These are phyloP conservation scores for Rhinoptilus africanus DNA, from an alignment of 2,113 vertebrate genomes.

Conservation along the genomic window DNA sequence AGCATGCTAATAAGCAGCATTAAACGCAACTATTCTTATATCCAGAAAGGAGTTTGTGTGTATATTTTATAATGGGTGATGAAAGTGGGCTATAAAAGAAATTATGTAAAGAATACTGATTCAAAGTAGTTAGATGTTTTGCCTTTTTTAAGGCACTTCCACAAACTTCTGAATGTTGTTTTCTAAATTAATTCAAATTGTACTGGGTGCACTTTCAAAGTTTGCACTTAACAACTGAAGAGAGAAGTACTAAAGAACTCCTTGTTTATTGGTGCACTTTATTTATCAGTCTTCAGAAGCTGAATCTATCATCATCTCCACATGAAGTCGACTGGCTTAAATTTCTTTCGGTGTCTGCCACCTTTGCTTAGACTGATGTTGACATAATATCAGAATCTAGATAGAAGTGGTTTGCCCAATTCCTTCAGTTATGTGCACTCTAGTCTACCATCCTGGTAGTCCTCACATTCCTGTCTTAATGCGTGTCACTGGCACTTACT, in stretches of 20 bases:
- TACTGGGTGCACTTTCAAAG: background rate
- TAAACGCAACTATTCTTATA: slow-evolving; percentile 15
- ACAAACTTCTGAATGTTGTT: background rate
- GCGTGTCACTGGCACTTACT: background rate
- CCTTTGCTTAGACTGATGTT: background rate
- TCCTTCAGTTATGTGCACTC: background rate
- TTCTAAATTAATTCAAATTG: background rate
- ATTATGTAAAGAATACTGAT: background rate
- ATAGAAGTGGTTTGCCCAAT: background rate
- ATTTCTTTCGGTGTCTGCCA: background rate
- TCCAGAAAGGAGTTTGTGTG: background rate
- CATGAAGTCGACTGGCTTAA: background rate
- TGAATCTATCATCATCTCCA: background rate
- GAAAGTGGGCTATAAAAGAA: background rate
- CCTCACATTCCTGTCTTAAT: background rate
- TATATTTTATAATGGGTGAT: slow-evolving; percentile 1
- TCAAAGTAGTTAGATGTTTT: background rate
- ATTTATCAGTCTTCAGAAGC: background rate
- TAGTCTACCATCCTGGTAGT: background rate
- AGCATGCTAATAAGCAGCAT: slow-evolving; percentile 27
- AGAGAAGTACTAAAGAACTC: background rate
- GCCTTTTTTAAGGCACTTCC: background rate
- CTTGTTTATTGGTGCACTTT: background rate
- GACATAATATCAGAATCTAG: background rate
- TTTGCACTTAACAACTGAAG: background rate